phyloP scores from a whole-genome alignment of 2,888 invertebrate species.

The Eudasyphora cyanicolor region DNA sequence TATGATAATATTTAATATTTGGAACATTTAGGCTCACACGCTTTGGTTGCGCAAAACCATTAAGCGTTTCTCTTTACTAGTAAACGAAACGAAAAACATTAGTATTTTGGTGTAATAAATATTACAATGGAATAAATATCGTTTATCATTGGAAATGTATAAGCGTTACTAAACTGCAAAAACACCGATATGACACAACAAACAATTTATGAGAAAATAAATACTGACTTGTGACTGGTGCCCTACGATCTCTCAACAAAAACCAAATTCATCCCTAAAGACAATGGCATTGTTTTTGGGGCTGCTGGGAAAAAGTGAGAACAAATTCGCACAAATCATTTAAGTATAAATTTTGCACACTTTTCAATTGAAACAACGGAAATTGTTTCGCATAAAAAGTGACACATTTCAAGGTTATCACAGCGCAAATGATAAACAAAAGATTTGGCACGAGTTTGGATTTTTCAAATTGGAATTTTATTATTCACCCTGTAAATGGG shows the following conservation, averaged over 20 bases:
- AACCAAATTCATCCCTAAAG: conserved; percentile 18
- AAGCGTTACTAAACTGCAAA: conserved; percentile 29
- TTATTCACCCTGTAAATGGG: too few relatives aligned
- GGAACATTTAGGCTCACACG: background rate
- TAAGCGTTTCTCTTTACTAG: background rate
- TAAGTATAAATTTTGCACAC: conserved; percentile 42
- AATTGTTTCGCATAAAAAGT: background rate
- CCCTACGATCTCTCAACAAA: background rate
- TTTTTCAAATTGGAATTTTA: background rate
- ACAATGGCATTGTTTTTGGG: background rate
- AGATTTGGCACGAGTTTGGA: background rate
- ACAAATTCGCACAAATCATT: conserved; percentile 46
- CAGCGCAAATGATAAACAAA: background rate
- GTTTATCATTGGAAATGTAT: conserved; percentile 1
- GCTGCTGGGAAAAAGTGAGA: background rate
- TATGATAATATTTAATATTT: background rate
- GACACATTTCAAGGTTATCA: conserved; percentile 16
- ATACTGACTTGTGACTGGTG: background rate
- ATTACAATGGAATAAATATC: background rate
- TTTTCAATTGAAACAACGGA: conserved; percentile 28
- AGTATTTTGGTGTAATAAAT: background rate
- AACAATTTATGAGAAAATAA: conserved; percentile 57
- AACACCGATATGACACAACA: conserved; percentile 43
- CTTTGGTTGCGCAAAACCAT: background rate
- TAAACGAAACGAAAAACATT: background rate